Evolutionary conservation across 2,888 invertebrate species (phyloP).

Genomic region (Nipponacmea schrenckii): DNA sequence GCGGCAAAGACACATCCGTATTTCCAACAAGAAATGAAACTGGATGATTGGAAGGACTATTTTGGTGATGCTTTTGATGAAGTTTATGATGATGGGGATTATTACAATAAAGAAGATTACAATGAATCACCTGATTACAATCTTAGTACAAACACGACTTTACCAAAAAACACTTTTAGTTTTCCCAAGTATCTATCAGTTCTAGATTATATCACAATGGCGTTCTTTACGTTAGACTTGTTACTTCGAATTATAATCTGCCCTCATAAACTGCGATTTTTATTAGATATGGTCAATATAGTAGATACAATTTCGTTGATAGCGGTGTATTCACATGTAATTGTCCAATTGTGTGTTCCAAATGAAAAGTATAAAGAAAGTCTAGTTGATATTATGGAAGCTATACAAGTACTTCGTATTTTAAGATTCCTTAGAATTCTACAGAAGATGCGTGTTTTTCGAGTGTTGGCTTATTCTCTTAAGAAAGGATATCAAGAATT

Average conservation of each 20-base stretch:
- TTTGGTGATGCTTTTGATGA: not conserved
- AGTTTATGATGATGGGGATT: not conserved
- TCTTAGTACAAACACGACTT: not conserved
- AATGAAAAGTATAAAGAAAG: not conserved
- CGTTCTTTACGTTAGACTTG: slow-evolving; percentile 10
- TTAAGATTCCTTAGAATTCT: not conserved
- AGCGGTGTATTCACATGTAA: not conserved
- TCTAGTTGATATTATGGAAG: not conserved
- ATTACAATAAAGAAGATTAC: not conserved
- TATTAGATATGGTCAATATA: slow-evolving; percentile 1
- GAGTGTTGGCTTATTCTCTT: not conserved
- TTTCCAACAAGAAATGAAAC: not conserved
- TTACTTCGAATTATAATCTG: slow-evolving; percentile 1
- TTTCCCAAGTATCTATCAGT: not conserved
- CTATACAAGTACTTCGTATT: not conserved
- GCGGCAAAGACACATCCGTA: not conserved
- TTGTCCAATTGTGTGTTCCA: not conserved
- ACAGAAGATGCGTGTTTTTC: not conserved
- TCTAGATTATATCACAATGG: not conserved
- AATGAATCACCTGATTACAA: not conserved
- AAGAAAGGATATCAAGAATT: not conserved
- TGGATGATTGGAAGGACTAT: not conserved
- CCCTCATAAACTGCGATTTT: slow-evolving; percentile 3
- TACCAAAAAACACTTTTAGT: not conserved
- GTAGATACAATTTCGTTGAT: not conserved